phyloP scores from a whole-genome alignment of 92 coral and sea anemone species.

The Parazoanthus darwini region DNA sequence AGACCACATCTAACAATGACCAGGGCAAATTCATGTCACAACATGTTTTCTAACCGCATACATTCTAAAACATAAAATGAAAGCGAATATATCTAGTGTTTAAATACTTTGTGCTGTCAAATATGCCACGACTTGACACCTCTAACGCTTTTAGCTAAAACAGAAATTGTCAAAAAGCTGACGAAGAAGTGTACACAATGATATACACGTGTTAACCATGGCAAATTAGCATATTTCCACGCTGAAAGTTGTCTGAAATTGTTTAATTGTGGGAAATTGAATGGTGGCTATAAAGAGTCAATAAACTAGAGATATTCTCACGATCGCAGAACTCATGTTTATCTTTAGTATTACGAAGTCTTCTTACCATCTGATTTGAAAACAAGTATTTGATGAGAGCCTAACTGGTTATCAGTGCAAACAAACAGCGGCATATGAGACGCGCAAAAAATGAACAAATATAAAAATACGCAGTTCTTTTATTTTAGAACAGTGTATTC shows the following conservation, averaged over 20 bases:
- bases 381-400: not conserved
- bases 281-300: slow-evolving; percentile 9
- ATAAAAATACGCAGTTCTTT: not conserved
- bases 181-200: slow-evolving; percentile 10
- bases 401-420: not conserved
- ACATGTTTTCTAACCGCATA: slow-evolving; percentile 5
- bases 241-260: slow-evolving; percentile 9
- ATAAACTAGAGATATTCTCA: slow-evolving; percentile 30
- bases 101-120: slow-evolving; percentile 12
- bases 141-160: not conserved
- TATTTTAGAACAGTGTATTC: not conserved
- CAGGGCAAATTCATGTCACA: slow-evolving; percentile 10
- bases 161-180: not conserved
- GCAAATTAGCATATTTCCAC: slow-evolving; percentile 28
- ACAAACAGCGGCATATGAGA: not conserved
- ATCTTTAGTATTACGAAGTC: not conserved
- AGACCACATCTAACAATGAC: not conserved
- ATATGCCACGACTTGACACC: not conserved
- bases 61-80: slow-evolving; percentile 15
- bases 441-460: not conserved
- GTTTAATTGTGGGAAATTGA: slow-evolving; percentile 7
- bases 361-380: not conserved
- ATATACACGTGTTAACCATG: slow-evolving; percentile 24
- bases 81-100: not conserved
- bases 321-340: slow-evolving; percentile 8